Evolutionary conservation across 2,113 vertebrate species (phyloP).

Genomic region (Hyla sarda): DNA sequence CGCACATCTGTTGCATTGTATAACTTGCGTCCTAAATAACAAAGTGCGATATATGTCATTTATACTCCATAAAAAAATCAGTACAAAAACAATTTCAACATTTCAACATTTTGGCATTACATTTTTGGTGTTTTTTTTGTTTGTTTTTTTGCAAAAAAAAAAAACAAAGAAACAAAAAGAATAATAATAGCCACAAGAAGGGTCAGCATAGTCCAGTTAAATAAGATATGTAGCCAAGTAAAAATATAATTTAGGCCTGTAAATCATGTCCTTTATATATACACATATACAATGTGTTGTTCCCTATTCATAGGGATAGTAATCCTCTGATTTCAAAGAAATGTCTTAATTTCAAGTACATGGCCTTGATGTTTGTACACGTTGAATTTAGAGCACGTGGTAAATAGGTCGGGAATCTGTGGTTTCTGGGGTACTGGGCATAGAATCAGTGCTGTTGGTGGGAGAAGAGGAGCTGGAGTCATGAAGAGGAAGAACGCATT

Average conservation of each 20-base stretch:
- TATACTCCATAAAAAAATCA: background rate
- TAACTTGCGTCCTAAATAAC: slow-evolving; percentile 23
- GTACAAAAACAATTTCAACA: background rate
- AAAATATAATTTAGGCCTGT: slow-evolving; percentile 55
- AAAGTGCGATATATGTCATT: slow-evolving; percentile 40
- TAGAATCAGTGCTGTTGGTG: slow-evolving; percentile 78
- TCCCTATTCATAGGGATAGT: background rate
- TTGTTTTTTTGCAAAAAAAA: too few relatives aligned
- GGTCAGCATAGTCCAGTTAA: slow-evolving; percentile 8
- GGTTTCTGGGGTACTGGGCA: slow-evolving; percentile 82
- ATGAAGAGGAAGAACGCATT: slow-evolving; percentile 69
- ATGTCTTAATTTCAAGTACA: background rate
- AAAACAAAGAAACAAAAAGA: background rate
- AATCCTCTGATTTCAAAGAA: slow-evolving; percentile 12
- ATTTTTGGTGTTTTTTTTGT: background rate
- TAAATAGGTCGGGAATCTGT: slow-evolving; percentile 84
- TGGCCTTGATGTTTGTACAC: background rate
- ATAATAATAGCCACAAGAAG: background rate
- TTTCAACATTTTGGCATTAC: background rate
- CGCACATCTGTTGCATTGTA: background rate
- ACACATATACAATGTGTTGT: slow-evolving; percentile 32
- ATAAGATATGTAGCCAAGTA: slow-evolving; percentile 35
- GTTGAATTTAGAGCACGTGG: slow-evolving; percentile 84
- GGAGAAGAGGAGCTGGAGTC: slow-evolving; percentile 76
- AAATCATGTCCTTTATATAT: slow-evolving; percentile 50